phyloP scores from a whole-genome alignment of 1,140 invertebrate genomes.

The Oryctes rhinoceros region DNA sequence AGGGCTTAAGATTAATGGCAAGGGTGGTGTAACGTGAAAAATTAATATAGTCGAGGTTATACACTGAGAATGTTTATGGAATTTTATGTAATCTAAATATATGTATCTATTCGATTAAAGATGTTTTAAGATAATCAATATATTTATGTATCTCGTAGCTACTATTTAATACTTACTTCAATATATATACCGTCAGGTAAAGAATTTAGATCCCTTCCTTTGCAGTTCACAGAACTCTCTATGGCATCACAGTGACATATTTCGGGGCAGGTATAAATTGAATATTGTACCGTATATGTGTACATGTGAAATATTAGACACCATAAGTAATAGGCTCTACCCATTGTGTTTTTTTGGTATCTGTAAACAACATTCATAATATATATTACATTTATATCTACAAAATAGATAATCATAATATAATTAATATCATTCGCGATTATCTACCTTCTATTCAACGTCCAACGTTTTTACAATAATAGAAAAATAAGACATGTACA shows the following conservation, averaged over 20 bases:
- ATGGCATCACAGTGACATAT: not conserved
- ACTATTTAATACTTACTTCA: not conserved
- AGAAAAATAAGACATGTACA: not conserved
- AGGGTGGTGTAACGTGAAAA: not conserved
- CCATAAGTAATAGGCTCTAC: slow-evolving; percentile 28
- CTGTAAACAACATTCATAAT: slow-evolving; percentile 3
- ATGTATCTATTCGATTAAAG: too few species aligned
- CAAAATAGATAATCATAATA: not conserved
- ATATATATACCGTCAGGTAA: slow-evolving; percentile 15
- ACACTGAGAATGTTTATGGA: not conserved
- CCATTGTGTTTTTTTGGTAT: slow-evolving; percentile 29
- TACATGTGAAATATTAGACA: not conserved
- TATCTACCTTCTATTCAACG: not conserved
- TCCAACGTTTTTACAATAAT: not conserved
- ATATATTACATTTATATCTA: too few species aligned
- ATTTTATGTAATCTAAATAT: not conserved
- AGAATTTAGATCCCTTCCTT: not conserved
- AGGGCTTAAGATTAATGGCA: not conserved
- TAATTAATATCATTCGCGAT: not conserved
- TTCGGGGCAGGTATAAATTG: not conserved
- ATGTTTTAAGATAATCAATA: not conserved
- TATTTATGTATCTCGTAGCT: not conserved
- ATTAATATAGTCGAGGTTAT: not conserved
- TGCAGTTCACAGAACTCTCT: not conserved
- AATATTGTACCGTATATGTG: not conserved